Base-by-base conservation (phyloP, 1,140 invertebrate species). In the Trialeurodes vaporariorum region DNA sequence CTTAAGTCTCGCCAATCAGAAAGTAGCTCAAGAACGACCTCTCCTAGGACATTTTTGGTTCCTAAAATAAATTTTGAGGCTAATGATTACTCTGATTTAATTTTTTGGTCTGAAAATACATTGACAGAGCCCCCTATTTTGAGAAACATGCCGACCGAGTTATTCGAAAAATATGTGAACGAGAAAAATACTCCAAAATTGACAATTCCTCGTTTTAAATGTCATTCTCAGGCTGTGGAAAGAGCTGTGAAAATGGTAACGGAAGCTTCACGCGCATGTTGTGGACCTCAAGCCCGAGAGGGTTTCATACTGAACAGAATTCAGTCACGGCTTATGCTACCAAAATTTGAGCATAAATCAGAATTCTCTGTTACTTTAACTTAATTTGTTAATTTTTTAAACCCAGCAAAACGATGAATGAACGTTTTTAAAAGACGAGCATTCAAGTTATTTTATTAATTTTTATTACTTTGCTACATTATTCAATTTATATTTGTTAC, bases 151-250 rank as follows among this genome's bases (percentile, higher is more conserved):
- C 25, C 40, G 64, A 61, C 70, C 58, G 69, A 71, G 24, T 62
- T 70, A 27, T 71, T 70, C 24, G 64, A 63, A 70, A 61, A 69
- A n/a, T n/a, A n/a, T n/a, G n/a, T n/a, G n/a, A n/a, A n/a, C n/a
- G n/a, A n/a, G n/a, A n/a, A 22, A 12, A 22, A 2, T 65, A n/a
- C 23, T 60, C n/a, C 63, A 27, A 27, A 67, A 22, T 63, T 62
- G 24, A 63, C 13, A 63, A 68, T 63, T 17, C 22, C 27, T 63
- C 21, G 27, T 63, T 63, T 25, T 25, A 70, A 71, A 62, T 73
- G 72, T 63, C 73, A 74, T 66, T 74, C 75, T 24, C 73, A 76
- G 67, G 71, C 74, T 27, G 73, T 76, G 2, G 72, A 74, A 69
- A 70, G 74, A 60, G 67, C 65, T 60, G 71, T 73, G 9, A 76